These are phyloP conservation scores for Hyles lineata DNA, from an alignment of 2,888 invertebrate genomes.

Conservation along the genomic window DNA sequence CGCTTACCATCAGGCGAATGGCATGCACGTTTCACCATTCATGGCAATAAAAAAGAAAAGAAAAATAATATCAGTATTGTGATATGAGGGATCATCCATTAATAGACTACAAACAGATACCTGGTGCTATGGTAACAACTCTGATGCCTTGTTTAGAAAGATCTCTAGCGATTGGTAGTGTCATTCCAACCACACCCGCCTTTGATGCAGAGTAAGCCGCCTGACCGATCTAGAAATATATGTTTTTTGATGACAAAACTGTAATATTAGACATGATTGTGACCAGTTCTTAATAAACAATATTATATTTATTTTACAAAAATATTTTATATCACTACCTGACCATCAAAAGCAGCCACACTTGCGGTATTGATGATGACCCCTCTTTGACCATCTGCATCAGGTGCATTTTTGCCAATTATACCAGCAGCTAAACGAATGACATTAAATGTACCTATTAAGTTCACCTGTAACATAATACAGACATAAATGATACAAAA, in stretches of 20 bases:
- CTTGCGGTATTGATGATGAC: slow-evolving; percentile 98
- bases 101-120: slow-evolving; percentile 58
- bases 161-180: slow-evolving; percentile 97
- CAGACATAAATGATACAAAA: not conserved
- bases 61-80: too few species aligned
- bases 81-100: not conserved
- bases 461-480: slow-evolving; percentile 89
- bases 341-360: slow-evolving; percentile 97
- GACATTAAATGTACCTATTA: slow-evolving; percentile 97
- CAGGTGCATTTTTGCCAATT: slow-evolving; percentile 93
- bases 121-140: slow-evolving; percentile 92
- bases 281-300: not conserved
- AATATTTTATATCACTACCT: slow-evolving; percentile 51
- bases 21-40: too few species aligned
- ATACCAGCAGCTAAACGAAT: slow-evolving; percentile 92
- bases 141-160: slow-evolving; percentile 92
- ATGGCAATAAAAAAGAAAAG: too few species aligned
- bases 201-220: slow-evolving; percentile 98
- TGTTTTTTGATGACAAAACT: not conserved
- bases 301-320: not conserved
- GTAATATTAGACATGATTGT: not conserved
- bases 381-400: slow-evolving; percentile 94
- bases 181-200: slow-evolving; percentile 97
- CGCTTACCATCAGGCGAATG: too few species aligned
- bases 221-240: slow-evolving; percentile 92